Evolutionary conservation across 2,797 vertebrate species (phyloP).

Genomic region (Delichon dasypus): DNA sequence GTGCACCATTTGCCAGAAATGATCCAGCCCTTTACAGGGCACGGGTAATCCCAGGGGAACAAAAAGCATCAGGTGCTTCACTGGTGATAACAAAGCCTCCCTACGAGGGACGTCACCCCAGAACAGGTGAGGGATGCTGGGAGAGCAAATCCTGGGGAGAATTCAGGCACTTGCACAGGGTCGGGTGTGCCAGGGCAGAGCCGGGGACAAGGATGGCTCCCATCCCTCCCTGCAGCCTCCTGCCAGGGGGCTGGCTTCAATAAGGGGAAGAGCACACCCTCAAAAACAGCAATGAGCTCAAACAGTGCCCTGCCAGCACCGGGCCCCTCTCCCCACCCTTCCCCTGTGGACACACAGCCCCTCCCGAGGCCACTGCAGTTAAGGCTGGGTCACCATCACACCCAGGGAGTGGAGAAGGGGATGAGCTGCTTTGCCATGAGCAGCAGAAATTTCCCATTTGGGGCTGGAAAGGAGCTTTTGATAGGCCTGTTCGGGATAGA

Average conservation of each 20-base stretch:
- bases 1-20: rapidly evolving
- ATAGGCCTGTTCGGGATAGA: rapidly evolving
- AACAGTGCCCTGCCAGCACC: not conserved
- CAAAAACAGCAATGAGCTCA: slow-evolving; percentile 49
- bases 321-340: not conserved
- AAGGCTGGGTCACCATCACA: not conserved
- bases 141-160: not conserved
- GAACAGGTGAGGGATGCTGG: not conserved
- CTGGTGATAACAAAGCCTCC: not conserved
- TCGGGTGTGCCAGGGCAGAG: not conserved
- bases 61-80: not conserved
- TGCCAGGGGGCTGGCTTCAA: not conserved
- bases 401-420: rapidly evolving
- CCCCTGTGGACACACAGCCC: not conserved
- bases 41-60: not conserved
- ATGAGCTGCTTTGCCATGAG: not conserved
- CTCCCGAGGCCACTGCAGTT: not conserved
- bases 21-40: not conserved
- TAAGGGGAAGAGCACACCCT: slow-evolving; percentile 30
- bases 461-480: not conserved
- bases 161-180: not conserved
- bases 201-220: not conserved
- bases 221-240: not conserved
- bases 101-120: rapidly evolving
- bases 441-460: not conserved